These are phyloP conservation scores for Catharus bicknelli DNA, from an alignment of 2,113 vertebrate species.

Conservation along the genomic window DNA sequence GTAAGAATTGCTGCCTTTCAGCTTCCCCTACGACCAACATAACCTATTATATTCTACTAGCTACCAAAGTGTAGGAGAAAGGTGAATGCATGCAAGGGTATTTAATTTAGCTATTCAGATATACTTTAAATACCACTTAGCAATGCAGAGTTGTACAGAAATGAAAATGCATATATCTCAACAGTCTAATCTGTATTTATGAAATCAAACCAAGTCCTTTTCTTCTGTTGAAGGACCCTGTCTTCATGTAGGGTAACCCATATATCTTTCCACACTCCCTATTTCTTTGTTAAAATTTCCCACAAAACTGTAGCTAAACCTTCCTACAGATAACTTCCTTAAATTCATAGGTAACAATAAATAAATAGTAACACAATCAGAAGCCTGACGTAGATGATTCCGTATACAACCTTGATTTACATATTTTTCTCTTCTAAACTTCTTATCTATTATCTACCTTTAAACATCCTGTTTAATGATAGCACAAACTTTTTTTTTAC, in stretches of 20 bases:
- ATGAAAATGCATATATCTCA: background rate
- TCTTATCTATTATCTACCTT: background rate
- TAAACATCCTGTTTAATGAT: background rate
- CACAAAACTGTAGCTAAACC: background rate
- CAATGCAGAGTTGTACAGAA: background rate
- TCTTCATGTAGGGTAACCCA: background rate
- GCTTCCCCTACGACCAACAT: background rate
- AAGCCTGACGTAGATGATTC: background rate
- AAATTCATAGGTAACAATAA: background rate
- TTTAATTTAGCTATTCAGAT: background rate
- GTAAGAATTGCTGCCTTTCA: background rate
- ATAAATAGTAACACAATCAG: background rate
- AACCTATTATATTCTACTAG: background rate
- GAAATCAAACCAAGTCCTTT: background rate
- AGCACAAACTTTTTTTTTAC: background rate
- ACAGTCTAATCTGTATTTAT: background rate
- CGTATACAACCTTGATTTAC: background rate
- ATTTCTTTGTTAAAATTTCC: background rate
- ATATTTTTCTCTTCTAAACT: background rate
- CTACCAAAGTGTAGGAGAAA: background rate
- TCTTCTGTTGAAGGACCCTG: background rate
- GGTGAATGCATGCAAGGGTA: background rate
- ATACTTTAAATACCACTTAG: background rate
- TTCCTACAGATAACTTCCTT: background rate
- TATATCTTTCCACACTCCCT: background rate